Conservation (phyloP, 1,140 invertebrate genomes). For the Monomorium pharaonis region DNA sequence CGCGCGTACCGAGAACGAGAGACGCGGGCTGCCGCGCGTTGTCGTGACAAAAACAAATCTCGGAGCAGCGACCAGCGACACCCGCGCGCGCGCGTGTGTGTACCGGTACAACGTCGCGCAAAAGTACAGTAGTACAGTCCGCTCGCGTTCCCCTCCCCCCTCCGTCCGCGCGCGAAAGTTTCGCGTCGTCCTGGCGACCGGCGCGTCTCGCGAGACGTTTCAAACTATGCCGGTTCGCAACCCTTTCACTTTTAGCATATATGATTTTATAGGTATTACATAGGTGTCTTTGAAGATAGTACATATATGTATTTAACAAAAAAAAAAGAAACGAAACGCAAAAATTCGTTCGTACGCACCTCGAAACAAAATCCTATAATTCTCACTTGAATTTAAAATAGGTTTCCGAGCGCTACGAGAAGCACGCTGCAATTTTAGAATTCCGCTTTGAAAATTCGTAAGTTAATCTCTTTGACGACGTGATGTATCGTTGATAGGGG, state of each 20-base stretch:
- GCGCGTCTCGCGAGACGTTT: neutral
- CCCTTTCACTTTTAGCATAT: neutral
- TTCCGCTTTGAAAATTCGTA: no score
- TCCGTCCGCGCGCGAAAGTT: neutral
- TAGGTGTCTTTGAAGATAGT: neutral
- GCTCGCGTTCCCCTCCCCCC: neutral
- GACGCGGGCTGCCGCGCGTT: no score
- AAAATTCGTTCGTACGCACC: neutral
- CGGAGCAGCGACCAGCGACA: no score
- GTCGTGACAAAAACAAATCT: no score
- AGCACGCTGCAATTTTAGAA: no score
- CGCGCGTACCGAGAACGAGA: no score
- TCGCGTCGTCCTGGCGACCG: neutral
- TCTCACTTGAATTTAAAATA: neutral
- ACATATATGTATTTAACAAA: neutral
- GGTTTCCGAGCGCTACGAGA: neutral
- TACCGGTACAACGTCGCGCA: constrained; percentile 45
- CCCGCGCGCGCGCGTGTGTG: neutral
- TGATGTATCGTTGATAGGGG: neutral
- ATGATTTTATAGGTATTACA: neutral
- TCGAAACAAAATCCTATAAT: neutral
- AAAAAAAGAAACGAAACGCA: no score
- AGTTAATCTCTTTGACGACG: neutral
- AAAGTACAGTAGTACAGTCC: constrained; percentile 55
- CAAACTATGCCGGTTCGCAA: neutral